Conservation (phyloP, 53 echinoderm and acorn worm genomes). For the Echinometra lucunter region DNA sequence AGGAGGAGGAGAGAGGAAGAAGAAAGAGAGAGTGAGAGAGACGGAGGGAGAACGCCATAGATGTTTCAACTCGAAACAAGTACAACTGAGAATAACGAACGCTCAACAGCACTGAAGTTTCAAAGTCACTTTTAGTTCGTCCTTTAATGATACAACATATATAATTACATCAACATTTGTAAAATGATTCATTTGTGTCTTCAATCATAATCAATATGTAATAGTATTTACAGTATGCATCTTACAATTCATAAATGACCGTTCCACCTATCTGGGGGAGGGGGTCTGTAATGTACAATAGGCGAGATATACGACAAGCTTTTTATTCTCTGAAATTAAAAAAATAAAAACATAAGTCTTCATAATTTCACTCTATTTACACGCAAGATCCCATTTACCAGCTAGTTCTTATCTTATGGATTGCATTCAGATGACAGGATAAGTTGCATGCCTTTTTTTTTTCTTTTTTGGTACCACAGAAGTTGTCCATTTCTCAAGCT, state of each 20-base stretch:
- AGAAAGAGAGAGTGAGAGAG: background rate
- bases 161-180: constrained; percentile 61
- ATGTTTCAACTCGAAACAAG: background rate
- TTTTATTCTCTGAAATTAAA: constrained; percentile 49
- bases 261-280: background rate
- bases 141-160: constrained; percentile 66
- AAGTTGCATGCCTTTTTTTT: background rate
- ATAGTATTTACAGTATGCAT: constrained; percentile 37
- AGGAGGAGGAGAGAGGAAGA: background rate
- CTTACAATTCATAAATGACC: background rate
- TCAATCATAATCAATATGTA: constrained; percentile 32
- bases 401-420: background rate
- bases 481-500: no score
- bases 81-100: background rate
- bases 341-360: constrained; percentile 67
- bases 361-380: constrained; percentile 37
- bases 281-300: constrained; percentile 30
- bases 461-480: no score
- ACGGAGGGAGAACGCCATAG: background rate
- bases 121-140: constrained; percentile 56
- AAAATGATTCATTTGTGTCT: constrained; percentile 15
- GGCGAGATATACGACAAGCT: constrained; percentile 50
- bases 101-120: background rate
- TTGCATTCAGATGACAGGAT: background rate
- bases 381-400: background rate